These are phyloP conservation scores for Philypnodon macrostomus DNA, from an alignment of 2,797 vertebrate species.

Conservation along the genomic window DNA sequence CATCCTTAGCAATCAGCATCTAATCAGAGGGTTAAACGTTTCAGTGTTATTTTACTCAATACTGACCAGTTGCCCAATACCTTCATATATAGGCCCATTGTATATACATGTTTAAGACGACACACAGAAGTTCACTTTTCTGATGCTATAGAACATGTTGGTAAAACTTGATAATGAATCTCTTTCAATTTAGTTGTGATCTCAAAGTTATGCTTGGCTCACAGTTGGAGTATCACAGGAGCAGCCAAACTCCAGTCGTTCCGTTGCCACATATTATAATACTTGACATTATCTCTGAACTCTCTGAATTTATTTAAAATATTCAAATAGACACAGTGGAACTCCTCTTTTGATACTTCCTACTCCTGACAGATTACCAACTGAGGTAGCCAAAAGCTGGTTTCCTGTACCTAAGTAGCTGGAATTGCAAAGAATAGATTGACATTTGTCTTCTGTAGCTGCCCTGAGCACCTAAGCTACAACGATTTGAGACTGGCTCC, in stretches of 20 bases:
- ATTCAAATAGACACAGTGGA: background rate
- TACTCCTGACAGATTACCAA: constrained; percentile 6
- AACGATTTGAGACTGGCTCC: constrained; percentile 29
- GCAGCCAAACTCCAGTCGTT: background rate
- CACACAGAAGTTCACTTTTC: too few relatives aligned
- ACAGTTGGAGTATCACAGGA: background rate
- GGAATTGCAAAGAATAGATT: constrained; percentile 25
- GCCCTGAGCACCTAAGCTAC: constrained; percentile 10
- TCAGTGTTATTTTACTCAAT: too few relatives aligned
- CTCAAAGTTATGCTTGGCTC: background rate
- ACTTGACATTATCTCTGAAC: background rate
- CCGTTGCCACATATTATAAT: background rate
- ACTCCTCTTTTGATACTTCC: background rate
- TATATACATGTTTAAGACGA: too few relatives aligned
- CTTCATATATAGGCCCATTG: too few relatives aligned
- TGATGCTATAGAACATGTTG: too few relatives aligned
- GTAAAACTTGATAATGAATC: background rate
- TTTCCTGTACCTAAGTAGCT: constrained; percentile 12
- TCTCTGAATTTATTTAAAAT: background rate
- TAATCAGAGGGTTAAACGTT: too few relatives aligned
- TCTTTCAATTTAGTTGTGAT: too few relatives aligned
- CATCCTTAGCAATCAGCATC: too few relatives aligned
- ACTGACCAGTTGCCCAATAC: too few relatives aligned
- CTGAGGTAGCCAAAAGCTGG: constrained; percentile 6
- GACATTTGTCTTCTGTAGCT: constrained; percentile 25